These are phyloP conservation scores for Elgonia sp. DNA, from an alignment of 2,888 invertebrate genomes.

Conservation along the genomic window DNA sequence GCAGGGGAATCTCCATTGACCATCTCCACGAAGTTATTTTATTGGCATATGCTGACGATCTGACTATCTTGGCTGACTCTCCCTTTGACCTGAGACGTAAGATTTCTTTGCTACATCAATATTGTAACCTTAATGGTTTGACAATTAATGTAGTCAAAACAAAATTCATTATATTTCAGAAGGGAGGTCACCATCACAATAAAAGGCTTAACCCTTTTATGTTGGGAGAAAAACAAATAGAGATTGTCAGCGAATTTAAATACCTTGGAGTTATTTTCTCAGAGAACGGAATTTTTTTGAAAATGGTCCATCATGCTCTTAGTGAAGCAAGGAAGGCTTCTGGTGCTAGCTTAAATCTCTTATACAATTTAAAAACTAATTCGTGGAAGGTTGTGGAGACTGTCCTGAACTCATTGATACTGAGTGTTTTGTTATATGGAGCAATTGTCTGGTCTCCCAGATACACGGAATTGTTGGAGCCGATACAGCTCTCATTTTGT, in stretches of 20 bases:
- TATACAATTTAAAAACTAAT: background rate
- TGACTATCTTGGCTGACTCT: background rate
- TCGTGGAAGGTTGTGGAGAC: background rate
- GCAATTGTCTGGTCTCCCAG: background rate
- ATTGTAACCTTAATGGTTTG: background rate
- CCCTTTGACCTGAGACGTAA: background rate
- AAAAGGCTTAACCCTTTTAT: background rate
- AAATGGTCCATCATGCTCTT: background rate
- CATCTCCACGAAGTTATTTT: background rate
- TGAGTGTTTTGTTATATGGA: background rate
- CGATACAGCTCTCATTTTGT: background rate
- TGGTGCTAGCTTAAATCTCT: background rate
- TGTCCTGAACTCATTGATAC: background rate
- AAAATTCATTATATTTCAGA: background rate
- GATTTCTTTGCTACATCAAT: background rate
- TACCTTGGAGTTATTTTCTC: background rate
- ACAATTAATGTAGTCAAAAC: background rate
- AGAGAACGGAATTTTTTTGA: background rate
- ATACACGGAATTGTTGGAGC: background rate
- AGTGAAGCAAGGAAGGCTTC: background rate
- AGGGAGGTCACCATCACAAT: background rate
- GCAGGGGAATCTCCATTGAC: conserved; percentile 7
- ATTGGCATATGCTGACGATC: conserved; percentile 14
- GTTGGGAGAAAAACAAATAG: background rate
- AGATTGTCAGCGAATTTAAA: background rate